phyloP scores from a whole-genome alignment of 2,113 vertebrate species.

The Spilogale gracilis region DNA sequence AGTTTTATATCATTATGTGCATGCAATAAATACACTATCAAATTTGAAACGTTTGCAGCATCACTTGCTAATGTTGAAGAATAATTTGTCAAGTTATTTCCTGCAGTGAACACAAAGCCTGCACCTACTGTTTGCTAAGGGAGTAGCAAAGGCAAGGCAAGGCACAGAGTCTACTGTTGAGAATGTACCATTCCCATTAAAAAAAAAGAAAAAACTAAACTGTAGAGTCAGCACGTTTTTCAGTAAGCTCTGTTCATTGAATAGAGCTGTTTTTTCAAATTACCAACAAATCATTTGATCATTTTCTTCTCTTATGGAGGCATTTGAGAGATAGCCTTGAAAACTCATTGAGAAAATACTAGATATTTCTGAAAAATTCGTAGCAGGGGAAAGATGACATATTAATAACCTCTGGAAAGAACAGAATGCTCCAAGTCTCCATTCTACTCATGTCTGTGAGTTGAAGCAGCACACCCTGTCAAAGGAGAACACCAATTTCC shows the following conservation, averaged over 20 bases:
- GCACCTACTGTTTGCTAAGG: background rate
- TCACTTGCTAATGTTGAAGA: background rate
- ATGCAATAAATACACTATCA: background rate
- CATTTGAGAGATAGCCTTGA: background rate
- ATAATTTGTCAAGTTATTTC: background rate
- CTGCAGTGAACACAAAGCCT: background rate
- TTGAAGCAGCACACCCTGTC: too few relatives aligned
- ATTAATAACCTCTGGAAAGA: constrained; percentile 38
- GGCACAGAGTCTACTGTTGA: background rate
- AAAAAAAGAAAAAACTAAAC: background rate
- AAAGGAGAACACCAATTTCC: background rate
- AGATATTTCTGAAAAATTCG: constrained; percentile 32
- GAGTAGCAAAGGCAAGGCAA: background rate
- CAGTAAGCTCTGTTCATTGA: background rate
- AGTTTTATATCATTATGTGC: background rate
- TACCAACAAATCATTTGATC: background rate
- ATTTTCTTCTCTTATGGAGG: background rate
- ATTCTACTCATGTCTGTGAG: background rate
- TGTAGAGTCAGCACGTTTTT: background rate
- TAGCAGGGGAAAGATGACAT: background rate
- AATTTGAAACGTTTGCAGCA: background rate
- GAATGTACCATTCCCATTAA: background rate
- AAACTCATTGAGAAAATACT: background rate
- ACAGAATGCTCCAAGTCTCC: background rate
- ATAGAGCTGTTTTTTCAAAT: background rate